Percentiles rank a stretch among this genome's conserved stretches.
phyloP scores from a whole-genome alignment of 2,797 vertebrate species.

The Prunella strophiata region DNA sequence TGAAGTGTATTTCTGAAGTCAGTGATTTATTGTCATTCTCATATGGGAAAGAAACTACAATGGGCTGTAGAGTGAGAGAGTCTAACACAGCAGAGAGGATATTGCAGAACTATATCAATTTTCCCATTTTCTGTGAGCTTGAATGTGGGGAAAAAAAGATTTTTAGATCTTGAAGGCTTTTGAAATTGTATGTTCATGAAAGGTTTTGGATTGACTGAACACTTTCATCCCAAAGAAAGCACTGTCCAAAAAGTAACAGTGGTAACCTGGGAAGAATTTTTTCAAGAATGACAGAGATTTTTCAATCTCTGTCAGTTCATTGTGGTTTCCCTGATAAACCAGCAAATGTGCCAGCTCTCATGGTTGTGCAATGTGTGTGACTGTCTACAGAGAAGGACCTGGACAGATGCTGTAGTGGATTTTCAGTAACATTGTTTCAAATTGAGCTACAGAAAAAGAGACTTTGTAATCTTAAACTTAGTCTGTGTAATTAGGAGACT shows the following conservation, averaged over 20 bases:
- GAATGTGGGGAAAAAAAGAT: accelerated
- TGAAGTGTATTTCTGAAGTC: neutral
- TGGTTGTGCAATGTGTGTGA: neutral
- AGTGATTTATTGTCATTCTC: neutral
- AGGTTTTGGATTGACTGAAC: neutral
- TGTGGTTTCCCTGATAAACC: neutral
- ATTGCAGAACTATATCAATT: neutral
- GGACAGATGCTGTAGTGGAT: neutral
- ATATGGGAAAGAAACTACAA: neutral
- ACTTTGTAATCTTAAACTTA: neutral
- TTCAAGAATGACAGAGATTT: neutral
- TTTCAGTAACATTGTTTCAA: neutral
- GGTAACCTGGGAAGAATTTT: neutral
- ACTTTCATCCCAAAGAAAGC: neutral
- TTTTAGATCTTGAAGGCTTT: neutral
- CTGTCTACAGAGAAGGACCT: neutral
- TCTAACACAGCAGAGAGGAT: neutral
- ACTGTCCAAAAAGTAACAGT: neutral
- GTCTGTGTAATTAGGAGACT: neutral
- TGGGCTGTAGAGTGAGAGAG: neutral
- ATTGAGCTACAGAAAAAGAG: neutral
- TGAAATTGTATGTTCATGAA: neutral
- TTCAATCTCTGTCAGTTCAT: neutral
- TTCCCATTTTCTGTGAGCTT: neutral
- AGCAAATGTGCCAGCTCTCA: neutral